phyloP scores from a whole-genome alignment of 2,797 vertebrate genomes.

The Mus caroli region DNA sequence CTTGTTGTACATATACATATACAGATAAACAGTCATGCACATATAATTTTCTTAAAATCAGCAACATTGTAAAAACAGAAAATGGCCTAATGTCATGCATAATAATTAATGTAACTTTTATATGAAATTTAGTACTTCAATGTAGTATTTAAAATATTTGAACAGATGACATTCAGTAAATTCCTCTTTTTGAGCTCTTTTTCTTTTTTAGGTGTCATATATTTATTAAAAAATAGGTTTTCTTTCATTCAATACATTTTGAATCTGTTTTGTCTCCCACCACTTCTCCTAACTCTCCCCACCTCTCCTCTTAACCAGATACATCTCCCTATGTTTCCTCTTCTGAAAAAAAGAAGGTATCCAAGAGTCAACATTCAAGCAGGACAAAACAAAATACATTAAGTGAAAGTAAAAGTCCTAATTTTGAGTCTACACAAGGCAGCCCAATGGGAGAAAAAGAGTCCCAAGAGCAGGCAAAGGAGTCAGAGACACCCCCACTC shows the following conservation, averaged over 20 bases:
- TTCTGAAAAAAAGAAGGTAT: background rate
- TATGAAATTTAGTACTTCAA: background rate
- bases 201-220: background rate
- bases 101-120: slow-evolving; percentile 17
- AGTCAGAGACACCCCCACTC: background rate
- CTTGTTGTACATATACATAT: background rate
- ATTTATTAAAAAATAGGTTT: background rate
- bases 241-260: background rate
- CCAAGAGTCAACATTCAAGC: background rate
- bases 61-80: background rate
- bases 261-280: background rate
- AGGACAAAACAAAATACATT: background rate
- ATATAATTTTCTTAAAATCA: background rate
- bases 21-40: background rate
- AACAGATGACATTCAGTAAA: background rate
- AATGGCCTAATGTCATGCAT: background rate
- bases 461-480: background rate
- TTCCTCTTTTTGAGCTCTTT: background rate
- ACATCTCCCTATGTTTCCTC: background rate
- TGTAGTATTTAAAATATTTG: background rate
- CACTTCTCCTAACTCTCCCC: background rate
- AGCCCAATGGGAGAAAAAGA: background rate
- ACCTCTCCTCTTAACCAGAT: background rate
- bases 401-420: background rate
- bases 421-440: too few relatives aligned